Percentiles rank a stretch among this genome's conserved stretches.
Evolutionary conservation across 2,113 vertebrate species (phyloP).

Genomic region (Chauna torquata): DNA sequence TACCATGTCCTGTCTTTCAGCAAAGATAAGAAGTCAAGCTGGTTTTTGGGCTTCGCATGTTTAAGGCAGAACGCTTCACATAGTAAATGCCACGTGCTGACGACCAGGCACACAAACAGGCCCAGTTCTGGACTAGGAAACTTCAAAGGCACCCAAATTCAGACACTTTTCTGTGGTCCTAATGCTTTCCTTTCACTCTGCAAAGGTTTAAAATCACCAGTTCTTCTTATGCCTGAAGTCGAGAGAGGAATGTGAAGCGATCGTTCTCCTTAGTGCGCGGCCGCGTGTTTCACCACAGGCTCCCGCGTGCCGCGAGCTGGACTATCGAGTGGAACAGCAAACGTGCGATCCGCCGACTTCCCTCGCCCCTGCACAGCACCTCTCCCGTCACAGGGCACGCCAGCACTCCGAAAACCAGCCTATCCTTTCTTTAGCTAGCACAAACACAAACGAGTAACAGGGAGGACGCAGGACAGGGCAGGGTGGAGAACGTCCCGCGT

Average conservation of each 20-base stretch:
- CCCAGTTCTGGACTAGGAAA: neutral
- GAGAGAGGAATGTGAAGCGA: neutral
- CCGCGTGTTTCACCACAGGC: neutral
- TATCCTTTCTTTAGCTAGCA: neutral
- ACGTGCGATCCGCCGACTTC: neutral
- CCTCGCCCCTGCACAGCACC: neutral
- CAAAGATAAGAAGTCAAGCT: neutral
- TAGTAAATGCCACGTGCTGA: neutral
- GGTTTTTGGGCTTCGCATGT: neutral
- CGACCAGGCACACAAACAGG: neutral
- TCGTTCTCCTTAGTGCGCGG: neutral
- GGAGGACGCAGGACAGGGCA: neutral
- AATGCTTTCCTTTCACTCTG: neutral
- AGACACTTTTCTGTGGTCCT: neutral
- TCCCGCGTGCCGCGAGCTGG: fast-evolving
- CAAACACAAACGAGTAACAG: neutral
- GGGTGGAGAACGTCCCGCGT: neutral
- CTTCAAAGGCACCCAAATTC: neutral
- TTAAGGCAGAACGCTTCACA: constrained; percentile 20
- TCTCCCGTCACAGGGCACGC: neutral
- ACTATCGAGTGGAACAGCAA: neutral
- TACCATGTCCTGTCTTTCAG: constrained; percentile 2
- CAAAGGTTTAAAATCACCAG: neutral
- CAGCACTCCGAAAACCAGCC: neutral
- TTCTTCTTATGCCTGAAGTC: neutral